phyloP scores from a whole-genome alignment of 2,888 invertebrate species.

The Bellardia pandia region DNA sequence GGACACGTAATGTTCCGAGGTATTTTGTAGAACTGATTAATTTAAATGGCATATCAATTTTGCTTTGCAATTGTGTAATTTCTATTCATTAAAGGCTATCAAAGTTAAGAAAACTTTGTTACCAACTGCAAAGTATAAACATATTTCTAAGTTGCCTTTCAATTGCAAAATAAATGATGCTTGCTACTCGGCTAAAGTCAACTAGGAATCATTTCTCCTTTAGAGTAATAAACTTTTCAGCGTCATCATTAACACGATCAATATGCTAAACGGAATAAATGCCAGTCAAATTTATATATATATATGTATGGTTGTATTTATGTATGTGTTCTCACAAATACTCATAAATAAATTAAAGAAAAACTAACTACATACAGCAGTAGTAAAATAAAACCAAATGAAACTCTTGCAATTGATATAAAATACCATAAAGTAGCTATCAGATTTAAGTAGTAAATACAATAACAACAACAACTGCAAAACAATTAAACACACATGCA shows the following conservation, averaged over 20 bases:
- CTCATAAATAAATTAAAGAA: not conserved
- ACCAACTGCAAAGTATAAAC: not conserved
- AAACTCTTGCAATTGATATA: conserved; percentile 58
- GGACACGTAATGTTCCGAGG: too few relatives aligned
- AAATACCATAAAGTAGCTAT: conserved; percentile 56
- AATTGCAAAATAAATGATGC: conserved; percentile 29
- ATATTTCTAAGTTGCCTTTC: not conserved
- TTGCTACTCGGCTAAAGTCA: not conserved
- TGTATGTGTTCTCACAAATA: conserved; percentile 1
- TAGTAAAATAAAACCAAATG: conserved; percentile 50
- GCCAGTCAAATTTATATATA: conserved; percentile 30
- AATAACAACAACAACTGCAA: not conserved
- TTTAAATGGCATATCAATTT: too few relatives aligned
- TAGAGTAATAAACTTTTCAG: conserved; percentile 59
- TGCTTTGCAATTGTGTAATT: too few relatives aligned
- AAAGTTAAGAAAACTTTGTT: conserved; percentile 15
- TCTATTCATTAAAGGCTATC: not conserved
- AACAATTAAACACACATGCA: conserved; percentile 56
- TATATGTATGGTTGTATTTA: not conserved
- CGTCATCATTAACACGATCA: conserved; percentile 66
- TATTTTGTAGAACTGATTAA: too few relatives aligned
- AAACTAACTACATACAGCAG: conserved; percentile 13
- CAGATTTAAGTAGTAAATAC: conserved; percentile 43
- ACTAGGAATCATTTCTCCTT: conserved; percentile 35
- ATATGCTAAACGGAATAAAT: conserved; percentile 39